Evolutionary conservation across 2,797 vertebrate genomes (phyloP).

Genomic region (Zenarchopterus dispar): DNA sequence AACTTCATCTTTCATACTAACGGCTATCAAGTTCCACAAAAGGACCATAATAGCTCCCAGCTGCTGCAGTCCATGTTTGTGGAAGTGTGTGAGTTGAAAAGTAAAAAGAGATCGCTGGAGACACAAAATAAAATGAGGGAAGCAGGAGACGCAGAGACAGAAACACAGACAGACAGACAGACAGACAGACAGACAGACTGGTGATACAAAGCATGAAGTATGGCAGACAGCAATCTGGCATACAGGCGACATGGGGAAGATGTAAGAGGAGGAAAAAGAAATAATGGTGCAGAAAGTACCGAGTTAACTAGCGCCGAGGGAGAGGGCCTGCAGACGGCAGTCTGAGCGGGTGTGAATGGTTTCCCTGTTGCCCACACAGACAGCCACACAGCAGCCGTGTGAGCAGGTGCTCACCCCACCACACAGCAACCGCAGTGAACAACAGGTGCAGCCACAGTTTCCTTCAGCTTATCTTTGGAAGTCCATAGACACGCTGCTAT

Average conservation of each 20-base stretch:
- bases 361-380: conserved; percentile 80
- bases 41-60: conserved; percentile 55
- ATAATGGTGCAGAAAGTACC: conserved; percentile 57
- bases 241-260: conserved; percentile 35
- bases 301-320: conserved; percentile 53
- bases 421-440: conserved; percentile 71
- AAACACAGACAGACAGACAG: conserved; percentile 13
- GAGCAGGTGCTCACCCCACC: conserved; percentile 79
- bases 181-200: conserved; percentile 45
- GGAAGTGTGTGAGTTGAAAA: conserved; percentile 41
- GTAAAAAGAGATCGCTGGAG: conserved; percentile 35
- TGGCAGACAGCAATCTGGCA: conserved; percentile 46
- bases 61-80: conserved; percentile 61
- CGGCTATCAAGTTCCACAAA: conserved; percentile 54
- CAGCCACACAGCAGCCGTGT: conserved; percentile 79
- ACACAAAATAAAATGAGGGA: conserved; percentile 7
- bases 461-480: conserved; percentile 54
- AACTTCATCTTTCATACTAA: conserved; percentile 59
- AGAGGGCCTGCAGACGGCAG: conserved; percentile 73
- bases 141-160: background rate
- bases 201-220: conserved; percentile 43
- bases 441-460: conserved; percentile 81
- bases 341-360: conserved; percentile 77
- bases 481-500: conserved; percentile 51
- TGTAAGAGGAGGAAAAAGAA: conserved; percentile 50